Evolutionary conservation across 2,888 invertebrate genomes (phyloP), one percentile per base, ranked within the genome.

Genomic region (Andrena chrysosceles): DNA sequence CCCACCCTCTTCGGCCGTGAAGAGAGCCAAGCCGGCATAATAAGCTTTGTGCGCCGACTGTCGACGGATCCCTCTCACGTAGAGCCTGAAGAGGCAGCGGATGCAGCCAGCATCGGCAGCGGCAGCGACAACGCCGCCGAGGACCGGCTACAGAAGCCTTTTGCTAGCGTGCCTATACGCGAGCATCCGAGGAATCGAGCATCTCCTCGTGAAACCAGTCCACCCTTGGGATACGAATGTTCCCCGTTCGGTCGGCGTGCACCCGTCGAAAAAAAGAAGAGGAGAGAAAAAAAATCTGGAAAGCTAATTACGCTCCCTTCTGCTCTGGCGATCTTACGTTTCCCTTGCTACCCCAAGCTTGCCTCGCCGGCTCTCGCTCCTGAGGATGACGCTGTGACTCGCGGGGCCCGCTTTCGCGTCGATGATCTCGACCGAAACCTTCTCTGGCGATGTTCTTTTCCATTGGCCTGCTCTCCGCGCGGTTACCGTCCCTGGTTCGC

Each of bases 1-100:
- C 84, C 76, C 84, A 79, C 84, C 81, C 85, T 84, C 82, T 82
- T 87, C 83, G 80, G 56, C 20, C 59, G 67, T 78, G 87, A 85
- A 85, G 85, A 85, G 90, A 87, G 86, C 86, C 87, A 88, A 88
- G 85, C 87, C 87, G 89, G 89, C 88, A 91, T 92, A 92, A 92
- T 92, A 91, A 92, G 91, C 92, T 92, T 91, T 91, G 91, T 92
- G 90, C 88, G 86, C 74, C 87, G 88, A 87, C 86, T 88, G 85
- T 84, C 85, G 84, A 76, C 80, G 87, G 90, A 90, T 84, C 88
- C 83, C 84, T 84, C 86, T 87, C 89, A 82, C 83, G 80, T 72
- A 70, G 71, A 62, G 52, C 78, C 80, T 83, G 85, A 87, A 89
- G 85, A 85, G 84, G 56, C 54, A 69, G 72, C 60, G 68, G 72